A percentile compares a stretch with the other conserved stretches of the same genome.
phyloP scores from a whole-genome alignment of 2,797 vertebrate genomes.

The Sebastes alutus region DNA sequence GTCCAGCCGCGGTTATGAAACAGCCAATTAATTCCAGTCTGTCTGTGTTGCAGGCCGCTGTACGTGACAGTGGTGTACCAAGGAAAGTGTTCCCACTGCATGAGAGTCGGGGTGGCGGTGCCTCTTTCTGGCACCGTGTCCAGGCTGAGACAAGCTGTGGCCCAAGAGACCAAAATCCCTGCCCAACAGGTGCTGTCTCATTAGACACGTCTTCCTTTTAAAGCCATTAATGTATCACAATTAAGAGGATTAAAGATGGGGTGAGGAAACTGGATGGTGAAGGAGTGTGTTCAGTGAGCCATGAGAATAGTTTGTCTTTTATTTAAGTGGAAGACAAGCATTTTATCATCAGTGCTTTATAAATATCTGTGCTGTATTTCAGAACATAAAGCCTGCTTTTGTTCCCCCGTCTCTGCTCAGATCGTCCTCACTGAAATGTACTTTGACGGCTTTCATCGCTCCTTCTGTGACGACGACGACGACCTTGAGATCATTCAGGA shows the following conservation, averaged over 20 bases:
- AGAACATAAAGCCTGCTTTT: background rate
- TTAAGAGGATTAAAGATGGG: background rate
- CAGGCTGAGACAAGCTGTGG: conserved; percentile 92
- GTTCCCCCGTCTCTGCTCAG: conserved; percentile 66
- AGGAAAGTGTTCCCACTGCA: conserved; percentile 97
- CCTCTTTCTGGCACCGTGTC: conserved; percentile 92
- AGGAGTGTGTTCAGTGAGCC: background rate
- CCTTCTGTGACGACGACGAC: conserved; percentile 96
- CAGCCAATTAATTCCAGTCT: conserved; percentile 37
- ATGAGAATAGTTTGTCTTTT: background rate
- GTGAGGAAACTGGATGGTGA: background rate
- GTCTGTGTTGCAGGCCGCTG: conserved; percentile 86
- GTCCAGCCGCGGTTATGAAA: conserved; percentile 28
- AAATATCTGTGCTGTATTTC: background rate
- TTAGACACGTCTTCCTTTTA: background rate
- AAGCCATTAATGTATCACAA: background rate
- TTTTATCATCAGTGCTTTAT: background rate
- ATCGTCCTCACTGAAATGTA: conserved; percentile 99
- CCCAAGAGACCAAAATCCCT: conserved; percentile 96
- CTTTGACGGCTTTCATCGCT: conserved; percentile 97
- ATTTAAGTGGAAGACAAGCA: background rate
- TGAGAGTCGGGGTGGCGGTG: conserved; percentile 95
- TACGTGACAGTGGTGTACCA: conserved; percentile 97
- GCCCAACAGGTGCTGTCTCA: conserved; percentile 87
- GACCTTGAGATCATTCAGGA: conserved; percentile 97